phyloP scores from a whole-genome alignment of 1,140 invertebrate genomes.

The Charaxes varanes region DNA sequence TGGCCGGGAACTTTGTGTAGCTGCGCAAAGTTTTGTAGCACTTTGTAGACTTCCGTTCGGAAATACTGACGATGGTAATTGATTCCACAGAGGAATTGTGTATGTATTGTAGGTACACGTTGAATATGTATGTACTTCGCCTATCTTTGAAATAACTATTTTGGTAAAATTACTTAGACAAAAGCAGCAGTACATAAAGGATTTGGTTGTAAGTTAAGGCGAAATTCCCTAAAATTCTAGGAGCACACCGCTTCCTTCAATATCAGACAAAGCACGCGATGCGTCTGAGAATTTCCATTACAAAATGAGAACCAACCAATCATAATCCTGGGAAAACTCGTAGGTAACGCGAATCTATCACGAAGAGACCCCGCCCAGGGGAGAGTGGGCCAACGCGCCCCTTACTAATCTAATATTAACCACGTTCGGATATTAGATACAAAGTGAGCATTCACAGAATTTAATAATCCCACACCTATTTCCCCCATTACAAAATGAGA shows the following conservation, averaged over 20 bases:
- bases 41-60: too few species aligned
- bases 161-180: too few species aligned
- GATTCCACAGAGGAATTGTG: too few species aligned
- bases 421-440: constrained; percentile 69
- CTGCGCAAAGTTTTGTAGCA: too few species aligned
- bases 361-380: constrained; percentile 42
- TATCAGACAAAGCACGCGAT: constrained; percentile 16
- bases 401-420: constrained; percentile 70
- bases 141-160: too few species aligned
- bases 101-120: too few species aligned
- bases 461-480: constrained; percentile 61
- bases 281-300: constrained; percentile 35
- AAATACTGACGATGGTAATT: too few species aligned
- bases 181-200: too few species aligned
- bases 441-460: constrained; percentile 71
- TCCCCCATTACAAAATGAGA: constrained; percentile 52
- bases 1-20: too few species aligned
- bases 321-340: constrained; percentile 44
- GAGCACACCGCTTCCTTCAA: background rate
- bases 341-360: constrained; percentile 42
- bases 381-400: constrained; percentile 28
- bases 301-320: constrained; percentile 55
- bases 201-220: background rate
- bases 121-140: too few species aligned
- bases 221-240: background rate